phyloP scores from a whole-genome alignment of 64 coral and sea anemone species.

The Montipora capricornis region DNA sequence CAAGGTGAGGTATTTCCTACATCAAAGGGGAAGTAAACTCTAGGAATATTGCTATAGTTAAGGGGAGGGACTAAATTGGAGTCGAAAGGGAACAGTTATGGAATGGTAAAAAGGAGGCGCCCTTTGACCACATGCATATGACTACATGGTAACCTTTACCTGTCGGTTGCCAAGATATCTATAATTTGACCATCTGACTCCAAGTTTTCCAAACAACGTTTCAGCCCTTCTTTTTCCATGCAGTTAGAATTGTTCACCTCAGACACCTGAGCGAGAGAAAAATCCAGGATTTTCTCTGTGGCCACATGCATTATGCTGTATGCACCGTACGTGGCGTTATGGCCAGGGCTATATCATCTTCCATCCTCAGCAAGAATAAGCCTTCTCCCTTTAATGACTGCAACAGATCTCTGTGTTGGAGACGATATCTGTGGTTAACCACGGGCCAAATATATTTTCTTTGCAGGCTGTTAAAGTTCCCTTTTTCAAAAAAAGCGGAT shows the following conservation, averaged over 20 bases:
- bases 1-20: background rate
- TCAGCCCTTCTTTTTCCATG: slow-evolving; percentile 27
- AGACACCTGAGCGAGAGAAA: background rate
- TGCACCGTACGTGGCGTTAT: slow-evolving; percentile 8
- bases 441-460: background rate
- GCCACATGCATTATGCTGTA: slow-evolving; percentile 2
- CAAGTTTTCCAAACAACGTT: background rate
- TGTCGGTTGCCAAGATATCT: slow-evolving; percentile 20
- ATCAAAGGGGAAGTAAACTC: background rate
- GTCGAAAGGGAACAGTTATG: background rate
- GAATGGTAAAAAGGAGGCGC: background rate
- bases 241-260: slow-evolving; percentile 8
- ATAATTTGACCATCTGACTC: background rate
- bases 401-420: background rate
- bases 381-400: slow-evolving; percentile 1
- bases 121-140: background rate
- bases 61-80: background rate
- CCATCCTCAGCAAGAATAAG: slow-evolving; percentile 20
- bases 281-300: background rate
- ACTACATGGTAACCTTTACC: background rate
- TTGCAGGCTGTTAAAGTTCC: background rate
- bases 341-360: slow-evolving; percentile 5
- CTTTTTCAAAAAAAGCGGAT: background rate
- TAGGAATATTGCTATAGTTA: background rate
- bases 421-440: slow-evolving; percentile 10